Evolutionary conservation across 2,888 invertebrate species (phyloP).

Genomic region (Monopis laevigella): DNA sequence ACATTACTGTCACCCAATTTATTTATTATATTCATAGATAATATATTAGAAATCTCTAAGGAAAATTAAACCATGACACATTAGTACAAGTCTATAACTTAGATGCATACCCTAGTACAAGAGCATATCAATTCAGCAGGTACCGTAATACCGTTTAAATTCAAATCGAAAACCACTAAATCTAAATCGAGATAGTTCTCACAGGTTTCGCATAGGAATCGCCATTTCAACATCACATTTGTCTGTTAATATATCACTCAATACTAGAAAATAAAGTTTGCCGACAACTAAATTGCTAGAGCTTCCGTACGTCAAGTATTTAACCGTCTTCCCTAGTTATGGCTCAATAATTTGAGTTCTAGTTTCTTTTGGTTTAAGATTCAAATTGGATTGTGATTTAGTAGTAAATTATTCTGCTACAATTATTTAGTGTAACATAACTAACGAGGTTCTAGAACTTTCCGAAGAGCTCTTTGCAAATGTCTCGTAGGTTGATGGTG

Average conservation of each 20-base stretch:
- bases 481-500: conserved; percentile 35
- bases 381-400: no score
- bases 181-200: conserved; percentile 7
- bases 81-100: no score
- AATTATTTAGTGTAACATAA: conserved; percentile 32
- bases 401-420: conserved; percentile 6
- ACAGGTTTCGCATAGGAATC: conserved; percentile 21
- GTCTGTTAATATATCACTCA: conserved; percentile 50
- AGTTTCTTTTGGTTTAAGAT: no score
- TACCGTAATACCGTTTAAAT: no score
- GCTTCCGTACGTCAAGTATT: conserved; percentile 37
- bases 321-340: no score
- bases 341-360: no score
- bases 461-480: conserved; percentile 49
- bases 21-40: no score
- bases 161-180: not conserved
- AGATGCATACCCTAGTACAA: no score
- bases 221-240: conserved; percentile 38
- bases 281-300: conserved; percentile 46
- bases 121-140: no score
- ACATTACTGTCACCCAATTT: no score
- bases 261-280: conserved; percentile 39
- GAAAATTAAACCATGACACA: no score
- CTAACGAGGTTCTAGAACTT: conserved; percentile 56
- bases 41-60: no score